Evolutionary conservation across 2,113 vertebrate species (phyloP), one percentile per base, ranked within the genome.

Genomic region (Pitta sordida): DNA sequence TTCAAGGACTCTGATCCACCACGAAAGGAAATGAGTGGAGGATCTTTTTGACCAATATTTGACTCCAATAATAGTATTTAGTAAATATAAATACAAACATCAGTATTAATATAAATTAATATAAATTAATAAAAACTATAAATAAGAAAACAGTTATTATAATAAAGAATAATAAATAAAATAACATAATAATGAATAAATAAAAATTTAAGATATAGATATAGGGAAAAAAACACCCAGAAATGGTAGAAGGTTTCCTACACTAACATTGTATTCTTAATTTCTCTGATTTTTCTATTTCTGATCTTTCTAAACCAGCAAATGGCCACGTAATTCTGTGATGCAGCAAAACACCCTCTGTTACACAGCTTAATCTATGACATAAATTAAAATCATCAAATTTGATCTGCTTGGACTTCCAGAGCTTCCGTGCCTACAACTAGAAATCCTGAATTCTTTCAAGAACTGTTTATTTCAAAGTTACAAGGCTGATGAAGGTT

Each of bases 401-500:
- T 15, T 48, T 49, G 13, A 77, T 82, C 70, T 71, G 8, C 65
- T 71, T 64, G 65, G 60, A 56, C 92, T 86, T 90, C 73, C 52
- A 12, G 13, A 32, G 24, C 60, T 90, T 39, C 77, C 41, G 22
- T 26, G 30, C 49, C 39, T 52, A 68, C 24, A 82, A 10, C 29
- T 70, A 52, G 68, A 70, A 86, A 13, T 11, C 30, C 1, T 24
- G 73, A 86, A 69, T 68, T 63, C 65, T 75, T 94, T 70, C 86
- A 84, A 86, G 73, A 94, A 67, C 60, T 48, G 71, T 92, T 86
- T 88, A 64, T 83, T 93, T 93, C 86, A 92, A 84, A 95, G 86
- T 74, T 83, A 63, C 56, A 44, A 51, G 48, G n/a, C 52, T 68
- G 63, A 84, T 84, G 52, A 92, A 92, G 83, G 80, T 76, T 93